Percentiles rank a stretch among this genome's conserved stretches.
These are phyloP conservation scores for Athene noctua DNA, from an alignment of 2,113 vertebrate species.

Conservation along the genomic window DNA sequence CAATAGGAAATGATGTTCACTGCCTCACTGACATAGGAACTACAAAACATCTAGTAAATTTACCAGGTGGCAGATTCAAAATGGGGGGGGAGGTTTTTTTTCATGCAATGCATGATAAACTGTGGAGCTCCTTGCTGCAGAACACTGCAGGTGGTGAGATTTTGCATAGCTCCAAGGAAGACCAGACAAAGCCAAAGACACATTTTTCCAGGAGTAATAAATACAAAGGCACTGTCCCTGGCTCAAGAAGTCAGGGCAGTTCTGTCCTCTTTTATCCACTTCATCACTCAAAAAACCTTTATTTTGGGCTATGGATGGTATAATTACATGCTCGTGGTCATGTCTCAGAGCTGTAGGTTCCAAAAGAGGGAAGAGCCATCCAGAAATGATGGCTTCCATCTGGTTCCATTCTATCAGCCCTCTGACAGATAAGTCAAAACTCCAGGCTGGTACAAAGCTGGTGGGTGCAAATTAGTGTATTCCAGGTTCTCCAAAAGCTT, in stretches of 20 bases:
- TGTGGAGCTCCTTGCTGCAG: background rate
- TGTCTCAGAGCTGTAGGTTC: background rate
- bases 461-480: background rate
- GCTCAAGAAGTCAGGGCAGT: background rate
- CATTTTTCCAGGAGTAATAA: background rate
- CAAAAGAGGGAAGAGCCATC: background rate
- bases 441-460: background rate
- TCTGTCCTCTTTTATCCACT: background rate
- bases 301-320: background rate
- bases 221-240: rapidly evolving
- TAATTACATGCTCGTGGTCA: background rate
- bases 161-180: background rate
- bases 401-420: background rate
- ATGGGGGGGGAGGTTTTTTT: background rate
- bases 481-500: background rate
- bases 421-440: background rate
- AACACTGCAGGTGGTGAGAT: background rate
- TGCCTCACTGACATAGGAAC: background rate
- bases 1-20: background rate
- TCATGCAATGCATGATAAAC: background rate
- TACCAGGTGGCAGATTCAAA: background rate
- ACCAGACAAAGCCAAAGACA: background rate
- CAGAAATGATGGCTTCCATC: background rate
- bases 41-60: background rate
- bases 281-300: background rate